Conservation (phyloP, 2,797 vertebrate genomes). For the Megalops cyprinoides region DNA sequence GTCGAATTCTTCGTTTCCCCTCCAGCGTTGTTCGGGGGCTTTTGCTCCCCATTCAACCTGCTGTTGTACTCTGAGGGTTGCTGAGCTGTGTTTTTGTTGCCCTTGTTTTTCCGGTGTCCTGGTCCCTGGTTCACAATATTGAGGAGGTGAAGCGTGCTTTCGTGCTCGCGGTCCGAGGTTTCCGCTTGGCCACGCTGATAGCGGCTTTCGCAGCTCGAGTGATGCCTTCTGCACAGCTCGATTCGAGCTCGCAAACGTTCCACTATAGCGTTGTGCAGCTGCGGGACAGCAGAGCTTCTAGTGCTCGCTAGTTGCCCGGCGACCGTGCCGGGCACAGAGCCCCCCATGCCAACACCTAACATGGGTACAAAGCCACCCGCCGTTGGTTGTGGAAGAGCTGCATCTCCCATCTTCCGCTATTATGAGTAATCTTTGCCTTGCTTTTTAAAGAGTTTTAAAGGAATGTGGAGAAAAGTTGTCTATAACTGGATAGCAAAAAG, state of each 20-base stretch:
- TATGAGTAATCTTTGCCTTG: not conserved
- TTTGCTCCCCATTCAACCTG: slow-evolving; percentile 73
- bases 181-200: slow-evolving; percentile 90
- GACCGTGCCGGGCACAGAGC: slow-evolving; percentile 68
- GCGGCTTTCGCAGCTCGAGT: slow-evolving; percentile 90
- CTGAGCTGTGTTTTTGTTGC: slow-evolving; percentile 72
- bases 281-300: slow-evolving; percentile 79
- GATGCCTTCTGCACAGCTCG: slow-evolving; percentile 90
- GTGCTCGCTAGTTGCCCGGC: slow-evolving; percentile 67
- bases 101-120: slow-evolving; percentile 81
- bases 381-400: slow-evolving; percentile 86
- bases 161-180: slow-evolving; percentile 88
- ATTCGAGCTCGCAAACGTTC: slow-evolving; percentile 93
- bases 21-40: slow-evolving; percentile 48
- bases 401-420: slow-evolving; percentile 83
- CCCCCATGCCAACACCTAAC: slow-evolving; percentile 78
- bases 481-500: not conserved
- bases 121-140: slow-evolving; percentile 91
- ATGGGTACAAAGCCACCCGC: slow-evolving; percentile 76
- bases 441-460: slow-evolving; percentile 14
- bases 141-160: slow-evolving; percentile 90
- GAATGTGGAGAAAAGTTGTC: not conserved
- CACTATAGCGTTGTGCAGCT: slow-evolving; percentile 93
- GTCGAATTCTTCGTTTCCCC: slow-evolving; percentile 84
- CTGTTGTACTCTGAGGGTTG: slow-evolving; percentile 71